Evolutionary conservation across 2,888 invertebrate species (phyloP), one percentile per base, ranked within the genome.

Genomic region (Temnothorax unifasciatus): DNA sequence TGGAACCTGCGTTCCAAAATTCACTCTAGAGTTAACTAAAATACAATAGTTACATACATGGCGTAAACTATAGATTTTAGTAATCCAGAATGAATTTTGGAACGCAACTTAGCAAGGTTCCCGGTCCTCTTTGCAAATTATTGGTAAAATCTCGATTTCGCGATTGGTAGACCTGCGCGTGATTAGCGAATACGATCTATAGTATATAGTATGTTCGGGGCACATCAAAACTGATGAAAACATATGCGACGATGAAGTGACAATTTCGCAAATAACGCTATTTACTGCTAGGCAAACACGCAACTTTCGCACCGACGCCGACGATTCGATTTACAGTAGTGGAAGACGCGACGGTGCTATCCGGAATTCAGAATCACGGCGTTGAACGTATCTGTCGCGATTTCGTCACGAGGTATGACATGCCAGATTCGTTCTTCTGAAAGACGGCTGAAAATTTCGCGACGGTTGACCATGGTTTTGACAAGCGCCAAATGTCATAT

Each of bases 181-280:
- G 11, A 8, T 38, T 8, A 41, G 41, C 9, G 41, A 41, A 41
- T 34, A 41, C 41, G 41, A 41, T 9, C 41, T 9, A 41, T 41
- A 0, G 41, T 9, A 1, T 8, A 34, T 8, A 8, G 9, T 8
- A 41, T 2, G 8, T 29, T 3, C 82, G 61, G 85, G 84, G 85
- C 86, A 86, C 86, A 3, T 29, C 29, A 29, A 29, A 29, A 29
- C 29, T 29, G 29, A 87, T 88, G 89, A 90, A 91, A 91, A 91
- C 91, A 91, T 89, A 90, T 86, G 47, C 18, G 92, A 91, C 84
- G 91, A 91, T 92, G 87, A 92, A 91, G 87, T 91, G 90, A 91
- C 87, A 90, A 91, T 91, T 91, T 91, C 68, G 82, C 54, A 59
- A 89, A 68, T 75, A 82, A 86, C 63, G 69, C 84, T 29, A 85